Conservation (phyloP, 2,797 vertebrate genomes). For the Cetoscarus ocellatus region DNA sequence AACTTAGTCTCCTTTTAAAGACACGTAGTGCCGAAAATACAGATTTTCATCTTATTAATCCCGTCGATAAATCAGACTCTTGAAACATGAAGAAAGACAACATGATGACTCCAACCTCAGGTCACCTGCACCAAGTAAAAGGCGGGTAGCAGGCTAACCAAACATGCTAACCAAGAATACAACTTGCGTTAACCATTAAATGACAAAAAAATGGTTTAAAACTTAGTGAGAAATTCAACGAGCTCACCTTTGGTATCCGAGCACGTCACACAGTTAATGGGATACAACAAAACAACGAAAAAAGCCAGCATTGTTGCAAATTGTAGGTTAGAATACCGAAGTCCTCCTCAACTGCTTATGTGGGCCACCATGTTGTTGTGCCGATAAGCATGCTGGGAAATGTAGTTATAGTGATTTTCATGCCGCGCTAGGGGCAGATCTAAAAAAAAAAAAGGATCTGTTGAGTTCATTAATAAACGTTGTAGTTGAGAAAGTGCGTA, state of each 20-base stretch:
- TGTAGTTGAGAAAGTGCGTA: no score
- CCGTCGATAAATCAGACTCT: not conserved
- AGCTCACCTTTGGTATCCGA: conserved; percentile 60
- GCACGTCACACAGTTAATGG: not conserved
- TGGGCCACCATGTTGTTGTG: conserved; percentile 59
- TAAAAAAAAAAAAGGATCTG: no score
- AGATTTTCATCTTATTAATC: not conserved
- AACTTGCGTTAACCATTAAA: not conserved
- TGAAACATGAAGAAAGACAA: not conserved
- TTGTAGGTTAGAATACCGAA: not conserved
- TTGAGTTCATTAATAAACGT: no score
- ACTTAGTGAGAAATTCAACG: rapidly evolving
- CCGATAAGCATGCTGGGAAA: conserved; percentile 65
- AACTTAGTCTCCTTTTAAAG: not conserved
- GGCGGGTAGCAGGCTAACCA: conserved; percentile 11
- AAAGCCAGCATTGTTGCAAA: conserved; percentile 41
- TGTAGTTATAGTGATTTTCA: conserved; percentile 38
- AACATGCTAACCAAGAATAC: conserved; percentile 27
- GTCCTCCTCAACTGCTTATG: conserved; percentile 8
- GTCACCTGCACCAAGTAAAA: conserved; percentile 5
- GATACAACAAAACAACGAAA: not conserved
- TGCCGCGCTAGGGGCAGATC: not conserved
- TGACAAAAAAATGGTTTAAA: not conserved
- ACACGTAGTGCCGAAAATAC: rapidly evolving
- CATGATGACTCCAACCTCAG: no score